Conservation (phyloP, 2,797 vertebrate species). For the Siniperca undulata region DNA sequence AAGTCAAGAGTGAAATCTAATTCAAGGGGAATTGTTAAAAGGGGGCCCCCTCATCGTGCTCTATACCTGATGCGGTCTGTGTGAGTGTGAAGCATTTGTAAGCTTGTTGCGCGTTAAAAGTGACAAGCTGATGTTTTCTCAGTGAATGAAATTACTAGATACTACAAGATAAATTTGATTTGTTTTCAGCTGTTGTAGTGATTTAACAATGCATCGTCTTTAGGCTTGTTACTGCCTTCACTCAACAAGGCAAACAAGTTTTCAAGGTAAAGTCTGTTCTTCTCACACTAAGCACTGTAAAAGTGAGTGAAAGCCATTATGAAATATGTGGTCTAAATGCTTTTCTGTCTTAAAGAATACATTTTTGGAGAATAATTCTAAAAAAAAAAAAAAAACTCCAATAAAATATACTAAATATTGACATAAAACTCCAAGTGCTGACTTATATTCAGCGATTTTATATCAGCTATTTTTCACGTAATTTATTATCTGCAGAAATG, state of each 20-base stretch:
- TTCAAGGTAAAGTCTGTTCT: not conserved
- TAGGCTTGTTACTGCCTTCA: conserved; percentile 6
- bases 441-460: not conserved
- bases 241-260: not conserved
- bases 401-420: not conserved
- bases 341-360: not conserved
- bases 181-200: conserved; percentile 31
- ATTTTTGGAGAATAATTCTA: not conserved
- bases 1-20: conserved; percentile 82
- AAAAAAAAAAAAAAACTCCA: not conserved
- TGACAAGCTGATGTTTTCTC: conserved; percentile 38
- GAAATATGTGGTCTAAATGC: not conserved
- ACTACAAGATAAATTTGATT: conserved; percentile 12
- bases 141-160: not conserved
- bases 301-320: not conserved
- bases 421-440: not conserved
- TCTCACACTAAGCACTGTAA: not conserved
- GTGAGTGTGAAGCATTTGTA: conserved; percentile 32
- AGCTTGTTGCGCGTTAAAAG: conserved; percentile 38
- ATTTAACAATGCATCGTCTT: not conserved
- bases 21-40: conserved; percentile 74
- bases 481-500: not conserved
- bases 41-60: conserved; percentile 28
- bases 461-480: not conserved
- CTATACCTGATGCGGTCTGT: conserved; percentile 50